These are phyloP conservation scores for Trachurus trachurus DNA, from an alignment of 2,797 vertebrate species.

Conservation along the genomic window DNA sequence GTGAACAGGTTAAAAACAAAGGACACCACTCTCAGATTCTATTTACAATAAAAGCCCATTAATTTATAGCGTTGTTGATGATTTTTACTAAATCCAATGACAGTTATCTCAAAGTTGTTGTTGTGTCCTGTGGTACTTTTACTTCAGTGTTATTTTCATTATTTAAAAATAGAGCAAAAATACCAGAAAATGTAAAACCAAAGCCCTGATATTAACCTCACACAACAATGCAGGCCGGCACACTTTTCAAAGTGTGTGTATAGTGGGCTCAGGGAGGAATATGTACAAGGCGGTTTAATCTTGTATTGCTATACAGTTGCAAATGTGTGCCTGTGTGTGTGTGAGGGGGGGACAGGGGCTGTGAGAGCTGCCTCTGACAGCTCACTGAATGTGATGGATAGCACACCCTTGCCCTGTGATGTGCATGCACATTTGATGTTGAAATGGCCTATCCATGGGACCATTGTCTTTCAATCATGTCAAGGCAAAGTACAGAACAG, in stretches of 20 bases:
- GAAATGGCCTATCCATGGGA: slow-evolving; percentile 85
- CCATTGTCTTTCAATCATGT: slow-evolving; percentile 88
- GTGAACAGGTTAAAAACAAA: neutral
- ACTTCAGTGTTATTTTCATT: neutral
- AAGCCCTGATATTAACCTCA: neutral
- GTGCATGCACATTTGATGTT: slow-evolving; percentile 87
- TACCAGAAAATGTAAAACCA: neutral
- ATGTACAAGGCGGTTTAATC: slow-evolving; percentile 72
- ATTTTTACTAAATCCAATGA: neutral
- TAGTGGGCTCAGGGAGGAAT: slow-evolving; percentile 39
- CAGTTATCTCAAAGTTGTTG: slow-evolving; percentile 3
- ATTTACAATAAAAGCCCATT: neutral
- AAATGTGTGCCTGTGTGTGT: slow-evolving; percentile 68
- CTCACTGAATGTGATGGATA: slow-evolving; percentile 86
- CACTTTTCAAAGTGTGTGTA: slow-evolving; percentile 36
- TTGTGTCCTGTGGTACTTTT: neutral
- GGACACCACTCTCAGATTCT: slow-evolving; percentile 5
- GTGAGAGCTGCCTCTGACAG: slow-evolving; percentile 80
- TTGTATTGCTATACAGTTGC: slow-evolving; percentile 69
- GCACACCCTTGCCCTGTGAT: slow-evolving; percentile 84
- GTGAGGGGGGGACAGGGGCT: slow-evolving; percentile 53
- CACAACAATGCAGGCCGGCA: slow-evolving; percentile 5
- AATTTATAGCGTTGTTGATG: slow-evolving; percentile 1
- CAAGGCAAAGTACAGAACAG: slow-evolving; percentile 83
- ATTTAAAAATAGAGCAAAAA: neutral